Percentiles rank a stretch among this genome's conserved stretches.
These are phyloP conservation scores for Rhimphoctona megacephalus DNA, from an alignment of 2,888 invertebrate genomes.

Conservation along the genomic window DNA sequence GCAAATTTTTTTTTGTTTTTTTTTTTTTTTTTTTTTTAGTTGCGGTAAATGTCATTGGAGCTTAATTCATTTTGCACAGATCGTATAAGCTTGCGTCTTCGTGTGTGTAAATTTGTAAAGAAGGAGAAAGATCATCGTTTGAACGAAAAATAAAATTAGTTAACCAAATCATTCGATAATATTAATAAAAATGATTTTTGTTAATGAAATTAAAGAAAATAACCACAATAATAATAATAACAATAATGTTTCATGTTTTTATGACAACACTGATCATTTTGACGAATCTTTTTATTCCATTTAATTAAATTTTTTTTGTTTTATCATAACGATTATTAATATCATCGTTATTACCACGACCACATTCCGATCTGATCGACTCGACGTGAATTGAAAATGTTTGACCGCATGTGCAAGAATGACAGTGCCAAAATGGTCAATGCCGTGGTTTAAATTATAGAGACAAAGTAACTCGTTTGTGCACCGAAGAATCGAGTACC, in stretches of 20 bases:
- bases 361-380: not conserved
- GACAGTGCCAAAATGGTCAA: slow-evolving; percentile 3
- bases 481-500: not conserved
- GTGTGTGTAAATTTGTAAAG: not conserved
- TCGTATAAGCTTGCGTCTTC: not conserved
- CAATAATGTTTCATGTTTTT: not conserved
- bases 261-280: not conserved
- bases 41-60: not conserved
- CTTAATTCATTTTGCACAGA: not conserved
- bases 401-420: not conserved
- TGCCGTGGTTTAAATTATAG: not conserved
- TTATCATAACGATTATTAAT: not conserved
- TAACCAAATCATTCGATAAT: not conserved
- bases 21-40: not conserved
- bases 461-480: slow-evolving; percentile 13
- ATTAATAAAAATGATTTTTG: not conserved
- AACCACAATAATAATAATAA: not conserved
- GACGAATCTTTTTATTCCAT: not conserved
- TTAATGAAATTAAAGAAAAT: not conserved
- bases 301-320: not conserved
- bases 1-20: not conserved
- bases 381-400: not conserved
- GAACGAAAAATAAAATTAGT: not conserved
- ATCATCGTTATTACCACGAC: not conserved
- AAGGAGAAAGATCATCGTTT: not conserved